These are phyloP conservation scores for Sphyrna mokarran DNA, from an alignment of 2,113 vertebrate species.

Conservation along the genomic window DNA sequence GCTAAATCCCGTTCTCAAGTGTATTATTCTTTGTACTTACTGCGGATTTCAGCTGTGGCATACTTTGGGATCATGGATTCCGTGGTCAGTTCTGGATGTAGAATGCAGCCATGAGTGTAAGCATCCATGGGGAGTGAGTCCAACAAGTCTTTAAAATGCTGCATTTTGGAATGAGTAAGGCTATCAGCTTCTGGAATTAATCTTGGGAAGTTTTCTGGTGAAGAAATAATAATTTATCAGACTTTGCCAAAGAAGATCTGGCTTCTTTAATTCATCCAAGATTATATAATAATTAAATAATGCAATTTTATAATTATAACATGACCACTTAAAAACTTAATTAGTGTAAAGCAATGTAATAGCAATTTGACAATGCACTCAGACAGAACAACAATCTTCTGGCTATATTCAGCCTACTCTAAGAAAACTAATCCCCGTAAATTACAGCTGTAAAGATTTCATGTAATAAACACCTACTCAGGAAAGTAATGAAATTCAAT, in stretches of 20 bases:
- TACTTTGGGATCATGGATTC: slow-evolving; percentile 99
- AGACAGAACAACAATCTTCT: background rate
- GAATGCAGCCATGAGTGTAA: slow-evolving; percentile 97
- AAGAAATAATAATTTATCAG: slow-evolving; percentile 20
- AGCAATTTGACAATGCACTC: background rate
- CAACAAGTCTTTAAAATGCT: slow-evolving; percentile 89
- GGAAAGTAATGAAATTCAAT: background rate
- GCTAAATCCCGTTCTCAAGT: background rate
- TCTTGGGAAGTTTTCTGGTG: slow-evolving; percentile 73
- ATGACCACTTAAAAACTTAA: background rate
- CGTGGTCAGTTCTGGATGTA: slow-evolving; percentile 93
- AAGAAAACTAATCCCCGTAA: background rate
- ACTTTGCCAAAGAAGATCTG: background rate
- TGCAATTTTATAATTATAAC: background rate
- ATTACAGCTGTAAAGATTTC: background rate
- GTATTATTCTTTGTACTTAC: slow-evolving; percentile 58
- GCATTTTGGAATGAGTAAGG: slow-evolving; percentile 69
- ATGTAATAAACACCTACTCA: background rate
- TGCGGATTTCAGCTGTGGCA: slow-evolving; percentile 96
- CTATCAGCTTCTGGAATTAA: slow-evolving; percentile 80
- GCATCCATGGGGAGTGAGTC: slow-evolving; percentile 95
- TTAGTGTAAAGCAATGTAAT: background rate
- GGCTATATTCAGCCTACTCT: background rate
- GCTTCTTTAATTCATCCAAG: background rate
- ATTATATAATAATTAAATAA: background rate